phyloP scores from a whole-genome alignment of 35 echinoderm and acorn worm genomes.

The Stichopus chloronotus region DNA sequence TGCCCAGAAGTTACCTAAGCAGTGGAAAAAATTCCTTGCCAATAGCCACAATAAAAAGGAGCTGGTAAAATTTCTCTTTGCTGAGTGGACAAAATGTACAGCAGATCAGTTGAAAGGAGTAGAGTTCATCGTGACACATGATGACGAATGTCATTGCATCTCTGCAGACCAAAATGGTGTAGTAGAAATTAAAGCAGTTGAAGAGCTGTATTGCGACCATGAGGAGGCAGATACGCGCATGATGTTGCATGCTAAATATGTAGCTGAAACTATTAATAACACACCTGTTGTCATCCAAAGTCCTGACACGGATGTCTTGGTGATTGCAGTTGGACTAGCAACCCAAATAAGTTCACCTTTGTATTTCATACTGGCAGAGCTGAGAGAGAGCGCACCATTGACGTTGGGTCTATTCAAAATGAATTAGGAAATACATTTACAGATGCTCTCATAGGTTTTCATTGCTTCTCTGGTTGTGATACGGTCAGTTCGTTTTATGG shows the following conservation, averaged over 20 bases:
- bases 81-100: conserved; percentile 47
- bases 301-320: conserved; percentile 58
- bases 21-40: conserved; percentile 72
- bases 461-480: conserved; percentile 78
- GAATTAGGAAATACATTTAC: conserved; percentile 38
- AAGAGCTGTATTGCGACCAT: conserved; percentile 22
- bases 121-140: conserved; percentile 57
- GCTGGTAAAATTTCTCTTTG: conserved; percentile 62
- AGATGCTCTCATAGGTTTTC: conserved; percentile 61
- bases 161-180: background rate
- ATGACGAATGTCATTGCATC: conserved; percentile 68
- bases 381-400: conserved; percentile 59
- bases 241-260: conserved; percentile 41
- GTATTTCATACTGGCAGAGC: conserved; percentile 79
- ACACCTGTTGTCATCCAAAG: conserved; percentile 29
- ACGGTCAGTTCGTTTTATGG: conserved; percentile 71
- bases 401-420: conserved; percentile 39
- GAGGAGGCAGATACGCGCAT: conserved; percentile 52
- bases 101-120: conserved; percentile 41
- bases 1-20: conserved; percentile 55
- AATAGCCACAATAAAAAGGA: conserved; percentile 17
- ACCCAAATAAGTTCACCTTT: conserved; percentile 1
- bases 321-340: conserved; percentile 17
- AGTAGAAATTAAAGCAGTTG: conserved; percentile 45
- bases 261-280: background rate